Conservation (phyloP, 2,113 vertebrate genomes). For the Carassius auratus region DNA sequence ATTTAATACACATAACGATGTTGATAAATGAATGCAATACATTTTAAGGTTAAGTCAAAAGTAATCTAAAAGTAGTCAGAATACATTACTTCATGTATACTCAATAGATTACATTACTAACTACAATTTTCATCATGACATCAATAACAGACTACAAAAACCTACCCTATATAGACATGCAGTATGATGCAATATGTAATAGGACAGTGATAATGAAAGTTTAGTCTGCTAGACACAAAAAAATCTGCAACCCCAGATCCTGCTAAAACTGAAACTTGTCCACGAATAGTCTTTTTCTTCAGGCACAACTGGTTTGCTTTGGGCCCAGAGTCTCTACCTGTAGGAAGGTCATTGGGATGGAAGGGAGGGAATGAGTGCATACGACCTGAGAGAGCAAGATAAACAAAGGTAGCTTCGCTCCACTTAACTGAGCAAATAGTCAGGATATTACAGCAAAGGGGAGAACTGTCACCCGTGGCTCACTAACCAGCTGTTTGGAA, state of each 20-base stretch:
- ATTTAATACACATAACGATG: too few species aligned
- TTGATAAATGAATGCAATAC: too few species aligned
- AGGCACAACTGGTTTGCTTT: constrained; percentile 42
- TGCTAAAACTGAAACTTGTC: not conserved
- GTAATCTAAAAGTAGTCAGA: too few species aligned
- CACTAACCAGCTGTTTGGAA: constrained; percentile 59
- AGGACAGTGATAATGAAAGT: not conserved
- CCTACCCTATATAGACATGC: too few species aligned
- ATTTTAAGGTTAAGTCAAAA: too few species aligned
- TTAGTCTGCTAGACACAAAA: not conserved
- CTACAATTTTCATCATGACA: too few species aligned
- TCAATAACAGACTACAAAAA: too few species aligned
- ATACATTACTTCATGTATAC: too few species aligned
- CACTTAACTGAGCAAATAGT: constrained; percentile 57
- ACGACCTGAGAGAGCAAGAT: constrained; percentile 29
- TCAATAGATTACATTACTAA: too few species aligned
- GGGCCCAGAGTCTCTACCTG: constrained; percentile 45
- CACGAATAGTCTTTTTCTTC: constrained; percentile 45
- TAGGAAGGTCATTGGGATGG: constrained; percentile 47
- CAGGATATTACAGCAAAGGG: constrained; percentile 55
- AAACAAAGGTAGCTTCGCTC: constrained; percentile 46
- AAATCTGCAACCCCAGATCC: not conserved
- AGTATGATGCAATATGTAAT: not conserved
- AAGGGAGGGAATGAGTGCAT: constrained; percentile 3
- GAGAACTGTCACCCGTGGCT: constrained; percentile 57